Conservation (phyloP, 2,113 vertebrate species). For the Mus spicilegus region DNA sequence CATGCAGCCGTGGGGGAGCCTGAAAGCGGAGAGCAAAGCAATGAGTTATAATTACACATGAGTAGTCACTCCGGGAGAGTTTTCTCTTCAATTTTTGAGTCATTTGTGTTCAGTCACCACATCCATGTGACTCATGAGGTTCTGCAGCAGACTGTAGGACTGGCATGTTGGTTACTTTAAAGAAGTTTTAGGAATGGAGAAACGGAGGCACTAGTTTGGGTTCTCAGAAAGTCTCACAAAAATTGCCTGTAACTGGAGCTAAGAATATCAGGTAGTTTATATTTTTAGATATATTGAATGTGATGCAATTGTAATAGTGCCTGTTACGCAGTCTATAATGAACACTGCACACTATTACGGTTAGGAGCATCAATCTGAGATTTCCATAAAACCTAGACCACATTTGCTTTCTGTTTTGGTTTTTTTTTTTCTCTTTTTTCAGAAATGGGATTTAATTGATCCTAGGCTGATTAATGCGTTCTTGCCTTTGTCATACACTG, state of each 20-base stretch:
- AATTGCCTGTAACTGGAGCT: not conserved
- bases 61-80: not conserved
- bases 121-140: not conserved
- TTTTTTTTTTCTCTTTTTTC: not conserved
- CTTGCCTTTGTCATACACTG: not conserved
- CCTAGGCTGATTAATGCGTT: not conserved
- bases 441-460: not conserved
- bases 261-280: not conserved
- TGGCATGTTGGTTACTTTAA: not conserved
- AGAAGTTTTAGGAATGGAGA: not conserved
- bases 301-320: not conserved
- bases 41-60: not conserved
- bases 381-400: not conserved
- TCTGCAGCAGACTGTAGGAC: not conserved
- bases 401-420: not conserved
- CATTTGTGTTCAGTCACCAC: not conserved
- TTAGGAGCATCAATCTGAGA: not conserved
- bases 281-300: not conserved
- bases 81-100: not conserved
- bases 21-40: not conserved
- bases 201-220: not conserved
- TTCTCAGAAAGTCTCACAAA: not conserved
- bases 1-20: not conserved
- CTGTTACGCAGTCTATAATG: not conserved
- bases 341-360: not conserved